phyloP scores from a whole-genome alignment of 2,113 vertebrate genomes.

The Labeo rohita region DNA sequence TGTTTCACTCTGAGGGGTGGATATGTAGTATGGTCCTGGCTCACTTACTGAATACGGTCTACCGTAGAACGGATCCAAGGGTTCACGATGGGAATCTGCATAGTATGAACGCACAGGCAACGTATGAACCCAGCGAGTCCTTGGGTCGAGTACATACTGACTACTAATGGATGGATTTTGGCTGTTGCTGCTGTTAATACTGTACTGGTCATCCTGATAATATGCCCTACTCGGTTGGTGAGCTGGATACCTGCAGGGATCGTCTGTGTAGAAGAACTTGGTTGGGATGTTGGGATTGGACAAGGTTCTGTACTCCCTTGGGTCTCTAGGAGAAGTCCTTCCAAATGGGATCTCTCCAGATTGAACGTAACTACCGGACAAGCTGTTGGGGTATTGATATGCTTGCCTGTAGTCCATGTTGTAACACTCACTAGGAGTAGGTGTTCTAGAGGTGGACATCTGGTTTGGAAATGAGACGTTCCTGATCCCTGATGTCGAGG shows the following conservation, averaged over 20 bases:
- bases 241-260: slow-evolving; percentile 76
- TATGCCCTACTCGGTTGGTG: slow-evolving; percentile 74
- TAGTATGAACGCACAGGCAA: slow-evolving; percentile 75
- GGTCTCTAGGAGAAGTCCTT: slow-evolving; percentile 76
- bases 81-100: slow-evolving; percentile 68
- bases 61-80: slow-evolving; percentile 66
- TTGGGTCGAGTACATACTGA: slow-evolving; percentile 72
- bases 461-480: slow-evolving; percentile 84
- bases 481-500: slow-evolving; percentile 72
- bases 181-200: slow-evolving; percentile 72
- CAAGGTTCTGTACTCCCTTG: slow-evolving; percentile 81
- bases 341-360: slow-evolving; percentile 73
- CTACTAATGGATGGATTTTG: slow-evolving; percentile 75
- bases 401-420: slow-evolving; percentile 83
- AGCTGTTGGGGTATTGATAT: slow-evolving; percentile 75
- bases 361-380: slow-evolving; percentile 74
- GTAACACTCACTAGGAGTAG: slow-evolving; percentile 89
- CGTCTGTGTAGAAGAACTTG: slow-evolving; percentile 90
- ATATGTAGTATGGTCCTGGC: slow-evolving; percentile 77
- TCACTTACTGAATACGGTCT: slow-evolving; percentile 79
- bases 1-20: slow-evolving; percentile 69
- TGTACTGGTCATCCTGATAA: slow-evolving; percentile 79
- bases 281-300: slow-evolving; percentile 82
- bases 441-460: slow-evolving; percentile 79
- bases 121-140: slow-evolving; percentile 76